phyloP scores from a whole-genome alignment of 2,797 vertebrate species.

The Monodelphis domestica region DNA sequence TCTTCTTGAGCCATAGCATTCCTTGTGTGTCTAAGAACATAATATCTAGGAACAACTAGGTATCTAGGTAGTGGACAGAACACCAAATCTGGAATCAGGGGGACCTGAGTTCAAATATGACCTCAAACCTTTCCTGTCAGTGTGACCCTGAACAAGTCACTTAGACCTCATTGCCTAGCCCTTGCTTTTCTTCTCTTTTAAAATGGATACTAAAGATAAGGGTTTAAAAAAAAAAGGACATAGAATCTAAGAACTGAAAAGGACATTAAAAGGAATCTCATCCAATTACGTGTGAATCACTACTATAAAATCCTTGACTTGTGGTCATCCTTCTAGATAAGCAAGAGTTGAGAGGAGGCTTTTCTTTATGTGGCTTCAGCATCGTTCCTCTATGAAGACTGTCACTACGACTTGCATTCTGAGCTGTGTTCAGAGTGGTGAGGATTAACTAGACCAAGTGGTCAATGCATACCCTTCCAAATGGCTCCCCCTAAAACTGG shows the following conservation, averaged over 20 bases:
- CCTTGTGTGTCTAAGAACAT: background rate
- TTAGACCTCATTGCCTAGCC: too few relatives aligned
- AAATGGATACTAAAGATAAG: too few relatives aligned
- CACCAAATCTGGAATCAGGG: too few relatives aligned
- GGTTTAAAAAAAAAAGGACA: too few relatives aligned
- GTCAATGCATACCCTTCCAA: background rate
- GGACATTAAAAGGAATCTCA: background rate
- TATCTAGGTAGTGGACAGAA: rapidly evolving
- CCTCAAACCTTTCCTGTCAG: too few relatives aligned
- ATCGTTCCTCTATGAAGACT: background rate
- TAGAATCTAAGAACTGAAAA: rapidly evolving
- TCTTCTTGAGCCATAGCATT: rapidly evolving
- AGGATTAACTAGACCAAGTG: background rate
- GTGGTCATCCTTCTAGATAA: background rate
- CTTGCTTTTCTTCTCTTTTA: too few relatives aligned
- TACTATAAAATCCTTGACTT: background rate
- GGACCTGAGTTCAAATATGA: too few relatives aligned
- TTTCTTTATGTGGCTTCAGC: background rate
- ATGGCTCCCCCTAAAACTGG: background rate
- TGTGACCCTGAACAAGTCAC: background rate
- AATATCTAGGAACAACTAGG: rapidly evolving
- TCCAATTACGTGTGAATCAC: rapidly evolving
- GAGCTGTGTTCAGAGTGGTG: background rate
- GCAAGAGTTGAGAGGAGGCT: background rate
- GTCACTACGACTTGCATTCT: background rate